Evolutionary conservation across 2,888 invertebrate genomes (phyloP), one percentile per base, ranked within the genome.

Genomic region (Cacoxenus indagator): DNA sequence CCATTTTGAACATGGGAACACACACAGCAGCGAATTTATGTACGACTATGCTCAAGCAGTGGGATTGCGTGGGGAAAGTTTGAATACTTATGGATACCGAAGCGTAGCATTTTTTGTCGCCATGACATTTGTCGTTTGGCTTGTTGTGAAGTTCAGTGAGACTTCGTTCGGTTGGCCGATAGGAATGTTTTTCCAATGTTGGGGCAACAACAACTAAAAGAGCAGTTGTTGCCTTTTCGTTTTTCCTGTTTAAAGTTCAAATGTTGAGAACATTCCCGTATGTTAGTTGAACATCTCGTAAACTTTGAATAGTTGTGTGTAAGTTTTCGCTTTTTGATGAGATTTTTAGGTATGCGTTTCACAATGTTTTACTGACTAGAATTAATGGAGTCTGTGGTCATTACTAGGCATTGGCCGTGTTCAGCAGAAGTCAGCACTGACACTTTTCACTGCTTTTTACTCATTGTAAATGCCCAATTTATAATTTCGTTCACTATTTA

Each of bases 191-290:
- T 4, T 67, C 11, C 26, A 57, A 64, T 24, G 72, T 55, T n/a
- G n/a, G n/a, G n/a, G n/a, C n/a, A n/a, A n/a, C n/a, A n/a, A n/a
- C n/a, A n/a, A n/a, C n/a, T n/a, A n/a, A n/a, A n/a, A n/a, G n/a
- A n/a, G n/a, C n/a, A n/a, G n/a, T 37, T 73, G 70, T 69, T 78
- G 82, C 75, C 75, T 77, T 80, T 80, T 82, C 81, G 81, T 81
- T 77, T 78, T 81, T 82, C 82, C 82, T 81, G 80, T 81, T 81
- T 77, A 77, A 82, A 82, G 80, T 82, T 81, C 80, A 81, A 81
- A 81, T 81, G 80, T 81, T n/a, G 82, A 81, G 78, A 78, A 78
- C 80, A 80, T 80, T 80, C 80, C 82, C 82, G 72, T 73, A 79
- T 82, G 75, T 54, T 54, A 54, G 54, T 54, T 26, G 22, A 26